These are phyloP conservation scores for Cyanocitta stelleri DNA, from an alignment of 2,113 vertebrate genomes.

Conservation along the genomic window DNA sequence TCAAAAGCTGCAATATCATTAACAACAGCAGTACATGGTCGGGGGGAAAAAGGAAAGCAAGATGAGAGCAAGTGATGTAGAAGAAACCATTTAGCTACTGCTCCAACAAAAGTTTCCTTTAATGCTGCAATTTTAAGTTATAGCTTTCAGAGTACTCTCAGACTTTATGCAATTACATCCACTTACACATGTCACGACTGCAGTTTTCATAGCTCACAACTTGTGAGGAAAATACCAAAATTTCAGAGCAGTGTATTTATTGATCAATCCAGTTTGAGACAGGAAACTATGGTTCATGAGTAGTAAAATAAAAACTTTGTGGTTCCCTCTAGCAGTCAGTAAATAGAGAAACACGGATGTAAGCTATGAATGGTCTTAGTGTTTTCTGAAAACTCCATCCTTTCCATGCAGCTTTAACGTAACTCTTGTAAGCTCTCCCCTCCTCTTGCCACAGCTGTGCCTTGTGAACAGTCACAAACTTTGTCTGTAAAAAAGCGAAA, in stretches of 20 bases:
- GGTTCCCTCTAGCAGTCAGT: background rate
- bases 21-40: background rate
- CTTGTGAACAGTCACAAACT: background rate
- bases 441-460: background rate
- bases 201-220: background rate
- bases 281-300: accelerated
- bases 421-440: accelerated
- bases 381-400: background rate
- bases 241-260: background rate
- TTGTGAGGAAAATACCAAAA: background rate
- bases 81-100: background rate
- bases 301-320: accelerated
- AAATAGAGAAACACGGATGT: accelerated
- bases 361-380: background rate
- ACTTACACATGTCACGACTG: background rate
- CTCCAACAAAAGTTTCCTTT: background rate
- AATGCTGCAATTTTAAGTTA: background rate
- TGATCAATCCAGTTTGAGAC: background rate
- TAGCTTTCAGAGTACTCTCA: background rate
- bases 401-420: background rate
- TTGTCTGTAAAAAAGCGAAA: background rate
- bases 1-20: background rate
- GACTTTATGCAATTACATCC: background rate
- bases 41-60: background rate
- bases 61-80: background rate